phyloP scores from a whole-genome alignment of 2,113 vertebrate species.

The Melierax canorus region DNA sequence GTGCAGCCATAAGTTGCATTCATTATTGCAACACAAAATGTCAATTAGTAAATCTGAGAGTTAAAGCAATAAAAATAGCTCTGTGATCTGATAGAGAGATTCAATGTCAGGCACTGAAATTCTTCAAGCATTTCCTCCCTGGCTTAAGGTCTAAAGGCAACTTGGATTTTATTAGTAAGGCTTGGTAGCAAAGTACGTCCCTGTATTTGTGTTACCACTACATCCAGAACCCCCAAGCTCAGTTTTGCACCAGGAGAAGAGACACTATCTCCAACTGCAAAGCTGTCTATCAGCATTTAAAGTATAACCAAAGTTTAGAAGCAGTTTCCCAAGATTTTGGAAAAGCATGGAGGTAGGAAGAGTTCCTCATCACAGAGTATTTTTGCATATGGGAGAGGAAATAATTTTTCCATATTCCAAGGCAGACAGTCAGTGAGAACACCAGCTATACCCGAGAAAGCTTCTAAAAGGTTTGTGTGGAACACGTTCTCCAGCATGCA shows the following conservation, averaged over 20 bases:
- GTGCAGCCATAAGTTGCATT: neutral
- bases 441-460: neutral
- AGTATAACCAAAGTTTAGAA: neutral
- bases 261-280: neutral
- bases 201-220: neutral
- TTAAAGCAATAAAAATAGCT: neutral
- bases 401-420: neutral
- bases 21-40: neutral
- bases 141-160: neutral
- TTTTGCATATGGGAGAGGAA: neutral
- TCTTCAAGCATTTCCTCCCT: neutral
- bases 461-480: neutral
- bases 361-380: neutral
- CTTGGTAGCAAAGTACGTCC: neutral
- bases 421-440: neutral
- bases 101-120: neutral
- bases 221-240: neutral
- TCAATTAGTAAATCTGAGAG: neutral
- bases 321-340: neutral
- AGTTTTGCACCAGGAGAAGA: neutral
- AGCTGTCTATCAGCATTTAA: neutral
- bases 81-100: neutral
- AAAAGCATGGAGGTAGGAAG: neutral
- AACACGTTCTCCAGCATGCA: neutral
- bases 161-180: neutral